These are phyloP conservation scores for Tragelaphus scriptus DNA, from an alignment of 2,113 vertebrate genomes.

Conservation along the genomic window DNA sequence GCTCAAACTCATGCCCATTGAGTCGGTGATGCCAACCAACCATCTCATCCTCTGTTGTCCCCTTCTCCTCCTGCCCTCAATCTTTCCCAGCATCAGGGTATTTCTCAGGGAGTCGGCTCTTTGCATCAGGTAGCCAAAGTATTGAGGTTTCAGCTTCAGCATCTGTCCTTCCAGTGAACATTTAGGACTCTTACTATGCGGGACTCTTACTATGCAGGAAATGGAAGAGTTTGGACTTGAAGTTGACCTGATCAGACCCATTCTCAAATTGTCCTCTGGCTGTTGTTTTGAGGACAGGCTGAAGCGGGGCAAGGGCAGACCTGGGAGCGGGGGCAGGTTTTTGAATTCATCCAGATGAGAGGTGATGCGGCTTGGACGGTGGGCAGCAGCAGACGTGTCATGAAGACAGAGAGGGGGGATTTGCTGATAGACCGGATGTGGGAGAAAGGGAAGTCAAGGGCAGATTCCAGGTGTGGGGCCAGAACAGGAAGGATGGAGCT, in stretches of 20 bases:
- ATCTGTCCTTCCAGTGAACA: neutral
- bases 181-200: neutral
- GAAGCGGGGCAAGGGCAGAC: neutral
- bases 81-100: neutral
- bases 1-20: neutral
- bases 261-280: neutral
- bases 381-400: fast-evolving
- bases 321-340: neutral
- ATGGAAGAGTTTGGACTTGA: neutral
- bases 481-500: neutral
- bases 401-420: neutral
- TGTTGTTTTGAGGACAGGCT: neutral
- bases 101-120: neutral
- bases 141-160: neutral
- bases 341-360: neutral
- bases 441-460: neutral
- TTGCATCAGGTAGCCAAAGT: neutral
- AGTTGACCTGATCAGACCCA: neutral
- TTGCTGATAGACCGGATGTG: neutral
- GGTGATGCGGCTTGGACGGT: fast-evolving
- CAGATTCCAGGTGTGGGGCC: neutral
- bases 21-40: neutral
- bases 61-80: neutral
- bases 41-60: neutral
- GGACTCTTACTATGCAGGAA: neutral